These are phyloP conservation scores for Eurytoma adleriae DNA, from an alignment of 2,888 invertebrate genomes.

Conservation along the genomic window DNA sequence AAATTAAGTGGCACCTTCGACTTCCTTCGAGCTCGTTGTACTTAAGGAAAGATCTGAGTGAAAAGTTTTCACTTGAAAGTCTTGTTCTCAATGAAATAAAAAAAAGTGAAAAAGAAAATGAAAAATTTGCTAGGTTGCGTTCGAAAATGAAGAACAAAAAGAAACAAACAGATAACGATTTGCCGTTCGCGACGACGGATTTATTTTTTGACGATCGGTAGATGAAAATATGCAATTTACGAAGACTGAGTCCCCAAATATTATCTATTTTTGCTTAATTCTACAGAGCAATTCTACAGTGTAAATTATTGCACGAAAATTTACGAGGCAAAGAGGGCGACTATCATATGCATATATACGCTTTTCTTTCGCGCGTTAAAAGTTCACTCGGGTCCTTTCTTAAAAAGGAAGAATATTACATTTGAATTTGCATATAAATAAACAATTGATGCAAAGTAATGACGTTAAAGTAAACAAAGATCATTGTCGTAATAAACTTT, in stretches of 20 bases:
- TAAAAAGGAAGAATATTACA: conserved; percentile 22
- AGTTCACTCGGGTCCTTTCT: conserved; percentile 56
- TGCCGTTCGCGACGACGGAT: conserved; percentile 27
- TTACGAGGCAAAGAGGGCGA: neutral
- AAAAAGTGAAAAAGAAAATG: neutral
- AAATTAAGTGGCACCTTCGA: conserved; percentile 29
- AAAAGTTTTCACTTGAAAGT: conserved; percentile 44
- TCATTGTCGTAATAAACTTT: conserved; percentile 37
- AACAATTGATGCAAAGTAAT: conserved; percentile 16
- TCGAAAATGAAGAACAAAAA: conserved; percentile 10
- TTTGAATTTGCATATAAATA: conserved; percentile 46
- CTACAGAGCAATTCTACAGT: conserved; percentile 19
- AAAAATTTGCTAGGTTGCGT: conserved; percentile 16
- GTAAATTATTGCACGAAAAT: neutral
- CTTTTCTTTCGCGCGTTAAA: conserved; percentile 51
- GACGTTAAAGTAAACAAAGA: conserved; percentile 1
- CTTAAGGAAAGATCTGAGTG: conserved; percentile 57
- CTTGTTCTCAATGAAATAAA: conserved; percentile 2
- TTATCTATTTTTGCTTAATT: conserved; percentile 52
- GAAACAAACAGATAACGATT: neutral
- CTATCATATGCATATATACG: conserved; percentile 41
- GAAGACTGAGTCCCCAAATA: conserved; percentile 51
- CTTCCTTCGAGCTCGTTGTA: conserved; percentile 31
- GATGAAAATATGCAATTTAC: conserved; percentile 39
- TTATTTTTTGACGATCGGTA: conserved; percentile 51